Base-by-base conservation (phyloP, 2,113 vertebrate genomes). In the Pangasianodon gigas region DNA sequence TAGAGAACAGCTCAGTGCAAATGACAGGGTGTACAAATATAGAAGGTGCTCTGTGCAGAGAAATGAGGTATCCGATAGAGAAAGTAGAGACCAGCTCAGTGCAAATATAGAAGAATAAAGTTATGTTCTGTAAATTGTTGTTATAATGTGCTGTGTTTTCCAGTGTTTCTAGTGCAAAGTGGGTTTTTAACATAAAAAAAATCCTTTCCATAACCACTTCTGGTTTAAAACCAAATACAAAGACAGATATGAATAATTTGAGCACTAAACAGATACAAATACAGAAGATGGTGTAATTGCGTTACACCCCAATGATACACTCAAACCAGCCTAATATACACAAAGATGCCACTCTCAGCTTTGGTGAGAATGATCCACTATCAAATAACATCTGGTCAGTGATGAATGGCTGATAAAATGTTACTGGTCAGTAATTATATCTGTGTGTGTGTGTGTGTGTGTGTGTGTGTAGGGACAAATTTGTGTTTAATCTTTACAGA, bases 401-500 rank as follows among this genome's bases (percentile, higher is more conserved):
- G 37, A 84, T 24, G 41, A 3, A 44, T 62, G 18, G n/a, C 83
- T 44, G 83, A 14, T 62, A 44, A 67, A 29, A 46, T 67, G 19
- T 24, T 67, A 46, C 6, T 62, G 37, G 41, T 46, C 32, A 52
- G 46, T 81, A 84, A 6, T 44, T 84, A 24, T 41, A 11, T 84
- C 6, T 83, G 32, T 21, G 29, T 83, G 32, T 84, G 81, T 84
- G 56, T 54, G 16, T 83, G 32, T 83, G 51, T 54, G 80, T 56
- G 80, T 56, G 80, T 37, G 29, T 13, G n/a, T 37, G 48, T 29
- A 65, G 58, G 60, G 84, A 67, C 13, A 62, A 85, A 85, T 16
- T 29, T 26, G 24, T 60, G 56, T 85, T 26, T 85, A 60, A 85
- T 85, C 60, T 67, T 48, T 85, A 48, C 24, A 85, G 41, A 85